Percentiles rank a stretch among this genome's conserved stretches.
Conservation (phyloP, 2,113 vertebrate genomes). For the Rhodinocichla rosea region DNA sequence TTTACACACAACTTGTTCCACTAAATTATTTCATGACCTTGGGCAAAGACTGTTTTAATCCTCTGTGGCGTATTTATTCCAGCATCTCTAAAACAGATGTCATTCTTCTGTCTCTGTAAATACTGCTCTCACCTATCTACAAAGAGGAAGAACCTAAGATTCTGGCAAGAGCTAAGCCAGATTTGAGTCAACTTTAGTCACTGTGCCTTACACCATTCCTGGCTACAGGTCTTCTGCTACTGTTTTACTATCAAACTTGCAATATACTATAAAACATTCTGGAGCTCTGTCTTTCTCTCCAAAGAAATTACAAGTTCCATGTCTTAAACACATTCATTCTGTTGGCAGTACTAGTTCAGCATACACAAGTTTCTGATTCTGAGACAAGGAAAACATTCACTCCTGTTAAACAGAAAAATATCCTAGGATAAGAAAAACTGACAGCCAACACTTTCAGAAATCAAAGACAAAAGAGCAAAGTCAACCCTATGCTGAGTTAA, state of each 20-base stretch:
- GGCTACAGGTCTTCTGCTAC: neutral
- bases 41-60: conserved; percentile 34
- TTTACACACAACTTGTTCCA: conserved; percentile 36
- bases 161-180: neutral
- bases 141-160: neutral
- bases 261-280: neutral
- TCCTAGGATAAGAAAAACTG: neutral
- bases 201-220: neutral
- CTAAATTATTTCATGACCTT: conserved; percentile 31
- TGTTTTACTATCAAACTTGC: neutral
- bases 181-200: neutral
- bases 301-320: neutral
- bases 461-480: neutral
- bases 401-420: neutral
- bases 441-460: neutral
- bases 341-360: neutral
- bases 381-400: neutral
- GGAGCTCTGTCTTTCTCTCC: neutral
- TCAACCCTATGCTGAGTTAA: neutral
- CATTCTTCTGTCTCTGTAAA: neutral
- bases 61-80: conserved; percentile 21
- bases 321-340: neutral
- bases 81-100: conserved; percentile 13
- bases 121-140: neutral
- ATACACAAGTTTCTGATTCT: neutral